Evolutionary conservation across 1,140 invertebrate genomes (phyloP).

Genomic region (Oncopeltus fasciatus): DNA sequence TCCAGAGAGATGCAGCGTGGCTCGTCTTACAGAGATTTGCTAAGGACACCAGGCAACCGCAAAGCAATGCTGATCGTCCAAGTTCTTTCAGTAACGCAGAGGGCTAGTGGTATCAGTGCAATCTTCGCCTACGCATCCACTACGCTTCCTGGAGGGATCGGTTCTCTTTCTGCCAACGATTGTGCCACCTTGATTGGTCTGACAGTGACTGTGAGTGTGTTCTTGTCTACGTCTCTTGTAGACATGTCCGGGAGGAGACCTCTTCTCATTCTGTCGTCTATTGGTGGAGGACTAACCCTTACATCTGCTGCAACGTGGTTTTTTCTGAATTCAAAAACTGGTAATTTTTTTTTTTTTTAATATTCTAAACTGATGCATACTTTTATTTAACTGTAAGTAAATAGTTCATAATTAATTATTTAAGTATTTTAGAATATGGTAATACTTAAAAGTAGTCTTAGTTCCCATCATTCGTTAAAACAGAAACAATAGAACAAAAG

Average conservation of each 20-base stretch:
- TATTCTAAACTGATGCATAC: too few species aligned
- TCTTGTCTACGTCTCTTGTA: constrained; percentile 31
- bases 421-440: too few species aligned
- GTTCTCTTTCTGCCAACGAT: not conserved
- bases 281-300: constrained; percentile 18
- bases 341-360: too few species aligned
- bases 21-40: not conserved
- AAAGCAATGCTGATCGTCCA: constrained; percentile 12
- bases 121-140: constrained; percentile 3
- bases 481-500: too few species aligned
- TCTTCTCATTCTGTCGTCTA: constrained; percentile 34
- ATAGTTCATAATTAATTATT: too few species aligned
- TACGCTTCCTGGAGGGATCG: not conserved
- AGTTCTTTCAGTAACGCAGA: not conserved
- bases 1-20: not conserved
- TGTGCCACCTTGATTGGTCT: not conserved
- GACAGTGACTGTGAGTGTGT: constrained; percentile 28
- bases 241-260: constrained; percentile 33
- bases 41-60: not conserved
- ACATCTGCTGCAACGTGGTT: constrained; percentile 19
- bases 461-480: too few species aligned
- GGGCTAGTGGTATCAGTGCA: not conserved
- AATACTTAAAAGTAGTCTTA: too few species aligned
- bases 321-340: constrained; percentile 25
- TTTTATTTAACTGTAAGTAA: too few species aligned